These are phyloP conservation scores for Cephalotes varians DNA, from an alignment of 2,888 invertebrate species.

Conservation along the genomic window DNA sequence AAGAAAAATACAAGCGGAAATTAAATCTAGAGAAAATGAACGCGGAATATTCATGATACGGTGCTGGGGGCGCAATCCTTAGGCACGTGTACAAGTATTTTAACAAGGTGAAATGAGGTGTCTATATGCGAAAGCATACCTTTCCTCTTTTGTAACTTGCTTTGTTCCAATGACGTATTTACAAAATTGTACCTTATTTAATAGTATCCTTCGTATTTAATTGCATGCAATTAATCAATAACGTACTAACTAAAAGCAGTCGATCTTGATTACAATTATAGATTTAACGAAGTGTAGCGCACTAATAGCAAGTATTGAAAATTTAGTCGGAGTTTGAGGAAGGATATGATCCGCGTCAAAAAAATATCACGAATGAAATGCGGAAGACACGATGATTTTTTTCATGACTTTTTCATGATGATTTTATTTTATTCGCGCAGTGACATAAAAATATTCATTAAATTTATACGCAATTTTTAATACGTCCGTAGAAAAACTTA, in stretches of 20 bases:
- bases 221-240: slow-evolving; percentile 1
- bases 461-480: slow-evolving; percentile 2
- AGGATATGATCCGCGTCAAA: background rate
- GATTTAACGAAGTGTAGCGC: background rate
- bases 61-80: slow-evolving; percentile 16
- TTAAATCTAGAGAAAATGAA: slow-evolving; percentile 36
- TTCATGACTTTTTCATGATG: no score
- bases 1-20: slow-evolving; percentile 27
- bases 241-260: background rate
- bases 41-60: slow-evolving; percentile 33
- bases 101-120: slow-evolving; percentile 25
- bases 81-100: slow-evolving; percentile 34
- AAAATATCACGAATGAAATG: background rate
- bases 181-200: background rate
- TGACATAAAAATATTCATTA: background rate
- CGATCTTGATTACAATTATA: background rate
- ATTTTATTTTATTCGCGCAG: slow-evolving; percentile 1
- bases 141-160: background rate
- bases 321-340: background rate
- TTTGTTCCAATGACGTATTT: background rate
- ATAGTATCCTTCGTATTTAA: background rate
- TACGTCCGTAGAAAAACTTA: background rate
- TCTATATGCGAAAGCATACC: slow-evolving; percentile 12
- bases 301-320: background rate
- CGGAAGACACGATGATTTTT: background rate